Base-by-base conservation (phyloP, 2,797 vertebrate genomes). In the Enteromius unitaeniatus region DNA sequence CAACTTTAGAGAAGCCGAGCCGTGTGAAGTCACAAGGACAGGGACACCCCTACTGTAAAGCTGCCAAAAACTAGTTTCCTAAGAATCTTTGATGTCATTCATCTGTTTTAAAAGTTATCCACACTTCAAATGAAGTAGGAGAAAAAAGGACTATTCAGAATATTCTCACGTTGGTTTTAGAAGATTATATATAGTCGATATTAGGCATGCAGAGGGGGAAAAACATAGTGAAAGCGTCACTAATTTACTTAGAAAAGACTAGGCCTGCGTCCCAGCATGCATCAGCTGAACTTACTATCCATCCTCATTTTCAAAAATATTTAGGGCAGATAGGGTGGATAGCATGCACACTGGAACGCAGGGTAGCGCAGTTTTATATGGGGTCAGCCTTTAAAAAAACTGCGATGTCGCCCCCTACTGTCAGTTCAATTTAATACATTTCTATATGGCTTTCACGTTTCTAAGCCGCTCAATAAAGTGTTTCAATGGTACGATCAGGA, bases 331-430 rank as follows among this genome's bases (percentile, higher is more conserved):
- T 45, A 14, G 45, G 13, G 13, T 47, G 45, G 13, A 47, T 13
- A 14, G 45, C 13, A 47, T 47, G 13, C 45, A 47, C 45, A 47
- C 2, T 14, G 11, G 13, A 14, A 47, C 45, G 3, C 13, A 47
- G 45, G 11, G 13, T 13, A 47, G 45, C 13, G 45, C 42, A 45
- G 13, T 45, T 34, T 19, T 26, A 14, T 72, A 9, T 79, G 2
- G 15, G 45, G 4, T 67, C n/a, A 34, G 10, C 23, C 11, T 26
- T 58, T 13, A 70, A 10, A 9, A 10, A 78, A 74, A 64, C 42
- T 47, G 14, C 21, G 64, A 67, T 84, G 65, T 28, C 70, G 23
- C 85, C 75, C 45, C 26, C 82, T 84, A n/a, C 62, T 31, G 60
- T 64, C 26, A 31, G 14, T 31, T 64, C 0, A 28, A 15, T 15